Conservation (phyloP, 2,797 vertebrate species). For the Rhyacichthys aspro region DNA sequence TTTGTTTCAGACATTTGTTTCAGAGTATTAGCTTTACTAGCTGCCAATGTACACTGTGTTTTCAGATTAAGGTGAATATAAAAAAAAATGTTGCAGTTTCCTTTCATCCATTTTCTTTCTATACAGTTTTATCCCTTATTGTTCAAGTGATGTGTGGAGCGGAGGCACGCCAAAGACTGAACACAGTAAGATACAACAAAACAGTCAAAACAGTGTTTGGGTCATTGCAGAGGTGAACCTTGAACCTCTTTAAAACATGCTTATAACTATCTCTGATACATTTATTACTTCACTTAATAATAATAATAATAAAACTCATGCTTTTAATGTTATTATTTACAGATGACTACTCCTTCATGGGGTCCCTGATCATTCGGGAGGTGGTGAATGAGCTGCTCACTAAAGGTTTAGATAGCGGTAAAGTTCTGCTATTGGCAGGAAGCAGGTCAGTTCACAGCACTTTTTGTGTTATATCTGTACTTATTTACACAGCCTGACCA, state of each 20-base stretch:
- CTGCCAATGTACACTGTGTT: background rate
- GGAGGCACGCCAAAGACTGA: constrained; percentile 87
- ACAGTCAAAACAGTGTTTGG: background rate
- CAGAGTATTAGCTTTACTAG: background rate
- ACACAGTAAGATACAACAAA: constrained; percentile 80
- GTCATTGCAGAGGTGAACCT: background rate
- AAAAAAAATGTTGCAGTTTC: background rate
- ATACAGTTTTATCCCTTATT: constrained; percentile 94
- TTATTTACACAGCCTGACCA: background rate
- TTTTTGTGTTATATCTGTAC: background rate
- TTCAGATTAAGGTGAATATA: background rate
- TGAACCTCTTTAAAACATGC: too few relatives aligned
- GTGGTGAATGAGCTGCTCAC: constrained; percentile 91
- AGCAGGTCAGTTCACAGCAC: constrained; percentile 83
- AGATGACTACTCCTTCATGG: constrained; percentile 97
- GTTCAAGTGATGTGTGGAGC: constrained; percentile 97
- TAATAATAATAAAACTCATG: too few relatives aligned
- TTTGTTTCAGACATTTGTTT: background rate
- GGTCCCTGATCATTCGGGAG: constrained; percentile 92
- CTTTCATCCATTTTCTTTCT: constrained; percentile 1
- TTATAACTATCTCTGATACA: too few relatives aligned
- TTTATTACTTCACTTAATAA: too few relatives aligned
- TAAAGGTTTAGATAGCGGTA: constrained; percentile 89
- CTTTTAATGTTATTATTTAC: too few relatives aligned
- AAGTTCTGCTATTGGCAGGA: constrained; percentile 91